phyloP scores from a whole-genome alignment of 2,113 vertebrate genomes.

The Carlito syrichta region DNA sequence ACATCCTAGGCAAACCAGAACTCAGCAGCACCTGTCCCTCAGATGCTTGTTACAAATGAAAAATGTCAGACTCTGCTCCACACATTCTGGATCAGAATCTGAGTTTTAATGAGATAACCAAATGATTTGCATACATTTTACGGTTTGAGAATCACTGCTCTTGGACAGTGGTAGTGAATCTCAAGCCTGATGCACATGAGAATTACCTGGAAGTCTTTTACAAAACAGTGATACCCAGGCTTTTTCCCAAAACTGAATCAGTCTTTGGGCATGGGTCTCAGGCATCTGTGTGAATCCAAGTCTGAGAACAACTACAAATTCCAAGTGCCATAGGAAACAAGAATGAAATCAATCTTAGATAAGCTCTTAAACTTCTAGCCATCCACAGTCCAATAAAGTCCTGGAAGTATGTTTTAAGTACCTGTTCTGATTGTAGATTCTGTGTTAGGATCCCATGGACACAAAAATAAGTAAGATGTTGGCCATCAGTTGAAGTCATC shows the following conservation, averaged over 20 bases:
- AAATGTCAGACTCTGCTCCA: background rate
- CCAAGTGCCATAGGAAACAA: background rate
- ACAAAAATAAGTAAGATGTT: background rate
- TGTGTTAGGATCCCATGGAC: background rate
- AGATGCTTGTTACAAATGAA: background rate
- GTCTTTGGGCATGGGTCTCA: background rate
- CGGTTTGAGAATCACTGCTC: background rate
- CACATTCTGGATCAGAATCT: background rate
- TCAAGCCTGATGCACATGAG: background rate
- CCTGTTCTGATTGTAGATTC: background rate
- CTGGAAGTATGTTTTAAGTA: background rate
- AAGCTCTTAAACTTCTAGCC: background rate
- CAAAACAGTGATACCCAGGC: background rate
- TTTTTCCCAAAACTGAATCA: background rate
- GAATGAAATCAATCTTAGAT: background rate
- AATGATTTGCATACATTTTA: background rate
- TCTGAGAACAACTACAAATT: background rate
- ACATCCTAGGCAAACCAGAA: background rate
- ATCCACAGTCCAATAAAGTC: background rate
- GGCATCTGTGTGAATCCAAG: background rate
- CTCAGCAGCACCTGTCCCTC: background rate
- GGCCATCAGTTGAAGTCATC: background rate
- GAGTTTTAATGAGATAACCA: background rate
- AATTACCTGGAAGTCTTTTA: background rate
- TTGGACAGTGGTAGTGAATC: background rate